These are phyloP conservation scores for Desmodus rotundus DNA, from an alignment of 2,113 vertebrate species.

Conservation along the genomic window DNA sequence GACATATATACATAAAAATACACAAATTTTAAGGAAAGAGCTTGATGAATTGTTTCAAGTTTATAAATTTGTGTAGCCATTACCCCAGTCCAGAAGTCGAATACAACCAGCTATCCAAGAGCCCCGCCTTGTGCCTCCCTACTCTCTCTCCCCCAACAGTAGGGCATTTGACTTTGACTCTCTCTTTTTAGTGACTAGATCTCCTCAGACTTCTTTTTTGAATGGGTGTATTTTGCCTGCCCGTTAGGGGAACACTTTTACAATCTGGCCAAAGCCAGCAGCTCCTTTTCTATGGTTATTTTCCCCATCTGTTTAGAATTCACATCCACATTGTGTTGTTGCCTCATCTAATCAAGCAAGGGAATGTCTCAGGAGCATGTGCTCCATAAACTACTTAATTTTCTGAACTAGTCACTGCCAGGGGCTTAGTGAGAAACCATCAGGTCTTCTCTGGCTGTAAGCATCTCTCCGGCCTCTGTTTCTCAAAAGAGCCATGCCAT, in stretches of 20 bases:
- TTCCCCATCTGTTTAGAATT: slow-evolving; percentile 73
- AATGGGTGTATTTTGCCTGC: slow-evolving; percentile 46
- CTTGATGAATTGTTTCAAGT: background rate
- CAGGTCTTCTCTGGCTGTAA: slow-evolving; percentile 50
- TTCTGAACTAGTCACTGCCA: slow-evolving; percentile 62
- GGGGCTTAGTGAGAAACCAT: slow-evolving; percentile 67
- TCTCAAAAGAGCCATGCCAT: background rate
- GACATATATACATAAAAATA: background rate
- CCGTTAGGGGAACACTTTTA: slow-evolving; percentile 58
- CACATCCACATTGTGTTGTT: slow-evolving; percentile 60
- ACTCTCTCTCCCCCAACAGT: background rate
- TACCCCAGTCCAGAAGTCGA: background rate
- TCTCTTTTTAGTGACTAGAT: slow-evolving; percentile 34
- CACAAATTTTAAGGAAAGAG: background rate
- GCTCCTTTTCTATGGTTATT: slow-evolving; percentile 65
- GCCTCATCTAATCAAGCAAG: slow-evolving; percentile 70
- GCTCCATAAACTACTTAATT: slow-evolving; percentile 69
- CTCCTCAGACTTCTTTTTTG: slow-evolving; percentile 26
- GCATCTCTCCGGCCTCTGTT: background rate
- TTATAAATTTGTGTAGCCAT: background rate
- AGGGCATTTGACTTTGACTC: background rate
- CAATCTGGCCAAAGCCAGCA: slow-evolving; percentile 48
- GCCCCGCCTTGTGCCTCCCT: background rate
- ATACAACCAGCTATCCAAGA: background rate
- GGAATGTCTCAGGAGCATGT: slow-evolving; percentile 64